phyloP scores from a whole-genome alignment of 2,888 invertebrate species.

The Seira sanloemensis region DNA sequence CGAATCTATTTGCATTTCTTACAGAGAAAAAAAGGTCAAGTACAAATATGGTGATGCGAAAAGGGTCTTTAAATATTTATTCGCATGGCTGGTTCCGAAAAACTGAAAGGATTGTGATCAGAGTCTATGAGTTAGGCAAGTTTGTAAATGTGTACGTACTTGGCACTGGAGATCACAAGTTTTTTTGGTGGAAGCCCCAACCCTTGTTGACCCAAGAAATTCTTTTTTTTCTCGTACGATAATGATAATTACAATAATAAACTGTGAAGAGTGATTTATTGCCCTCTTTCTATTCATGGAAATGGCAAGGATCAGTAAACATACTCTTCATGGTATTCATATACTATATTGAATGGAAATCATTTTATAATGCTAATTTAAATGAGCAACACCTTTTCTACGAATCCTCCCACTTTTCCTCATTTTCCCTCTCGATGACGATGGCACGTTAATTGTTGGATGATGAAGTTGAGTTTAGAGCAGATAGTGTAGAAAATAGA shows the following conservation, averaged over 20 bases:
- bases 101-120: too few species aligned
- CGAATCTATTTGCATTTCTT: not conserved
- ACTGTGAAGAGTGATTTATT: slow-evolving; percentile 47
- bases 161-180: too few species aligned
- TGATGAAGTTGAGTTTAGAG: not conserved
- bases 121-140: too few species aligned
- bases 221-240: not conserved
- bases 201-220: slow-evolving; percentile 43
- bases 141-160: too few species aligned
- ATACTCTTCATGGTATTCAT: not conserved
- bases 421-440: slow-evolving; percentile 21
- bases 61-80: not conserved
- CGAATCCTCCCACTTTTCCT: slow-evolving; percentile 23
- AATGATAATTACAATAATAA: slow-evolving; percentile 22
- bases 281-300: not conserved
- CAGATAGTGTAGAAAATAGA: not conserved
- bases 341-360: not conserved
- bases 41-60: slow-evolving; percentile 3
- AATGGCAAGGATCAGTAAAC: not conserved
- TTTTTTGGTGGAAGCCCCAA: too few species aligned
- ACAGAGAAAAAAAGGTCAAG: not conserved
- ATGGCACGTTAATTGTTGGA: slow-evolving; percentile 31
- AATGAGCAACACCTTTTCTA: slow-evolving; percentile 23
- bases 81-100: not conserved
- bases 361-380: slow-evolving; percentile 44